Evolutionary conservation across 2,888 invertebrate genomes (phyloP).

Genomic region (Zhengitettix transpicula): DNA sequence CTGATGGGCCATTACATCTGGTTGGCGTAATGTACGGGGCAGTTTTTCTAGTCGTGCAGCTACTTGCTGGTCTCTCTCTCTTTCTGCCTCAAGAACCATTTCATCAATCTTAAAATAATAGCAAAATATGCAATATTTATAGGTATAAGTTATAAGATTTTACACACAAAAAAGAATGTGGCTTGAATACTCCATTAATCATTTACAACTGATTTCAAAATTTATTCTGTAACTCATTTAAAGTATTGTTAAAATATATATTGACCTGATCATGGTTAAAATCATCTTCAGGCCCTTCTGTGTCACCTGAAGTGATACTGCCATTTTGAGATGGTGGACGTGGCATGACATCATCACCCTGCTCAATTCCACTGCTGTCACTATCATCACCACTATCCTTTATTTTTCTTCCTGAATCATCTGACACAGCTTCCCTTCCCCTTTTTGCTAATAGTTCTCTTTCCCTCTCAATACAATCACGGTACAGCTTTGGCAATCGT

Average conservation of each 20-base stretch:
- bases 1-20: slow-evolving; percentile 6
- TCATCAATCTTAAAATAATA: slow-evolving; percentile 19
- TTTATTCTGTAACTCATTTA: no score
- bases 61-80: slow-evolving; percentile 24
- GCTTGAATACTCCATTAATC: no score
- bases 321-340: slow-evolving; percentile 7
- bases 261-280: slow-evolving; percentile 8
- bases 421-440: slow-evolving; percentile 26
- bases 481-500: slow-evolving; percentile 64
- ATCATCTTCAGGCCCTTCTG: slow-evolving; percentile 55
- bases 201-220: no score
- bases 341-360: slow-evolving; percentile 14
- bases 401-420: background rate
- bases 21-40: slow-evolving; percentile 33
- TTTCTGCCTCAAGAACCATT: slow-evolving; percentile 23
- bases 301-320: slow-evolving; percentile 33
- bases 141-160: no score
- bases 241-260: no score
- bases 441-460: slow-evolving; percentile 6
- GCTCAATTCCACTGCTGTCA: slow-evolving; percentile 29
- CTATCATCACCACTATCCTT: slow-evolving; percentile 47
- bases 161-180: no score
- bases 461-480: slow-evolving; percentile 27
- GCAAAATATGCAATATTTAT: no score
- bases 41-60: slow-evolving; percentile 33